phyloP scores from a whole-genome alignment of 1,140 invertebrate species.

The Meloidogyne floridensis region DNA sequence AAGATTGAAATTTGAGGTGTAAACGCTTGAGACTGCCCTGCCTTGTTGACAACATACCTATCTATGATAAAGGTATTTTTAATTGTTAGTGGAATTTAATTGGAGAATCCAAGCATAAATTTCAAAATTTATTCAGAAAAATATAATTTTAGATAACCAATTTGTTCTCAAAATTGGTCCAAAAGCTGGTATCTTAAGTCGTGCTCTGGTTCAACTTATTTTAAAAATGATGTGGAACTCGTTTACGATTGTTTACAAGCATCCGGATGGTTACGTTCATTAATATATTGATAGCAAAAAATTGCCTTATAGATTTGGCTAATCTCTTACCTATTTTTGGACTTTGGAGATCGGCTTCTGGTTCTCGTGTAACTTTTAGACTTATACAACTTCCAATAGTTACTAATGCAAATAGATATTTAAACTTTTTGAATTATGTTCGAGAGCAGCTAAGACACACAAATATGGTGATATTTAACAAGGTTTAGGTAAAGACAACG shows the following conservation, averaged over 20 bases:
- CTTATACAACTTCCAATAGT: conserved; percentile 49
- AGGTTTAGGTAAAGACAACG: neutral
- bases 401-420: conserved; percentile 40
- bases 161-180: conserved; percentile 58
- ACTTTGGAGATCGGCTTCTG: conserved; percentile 36
- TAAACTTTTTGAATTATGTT: conserved; percentile 56
- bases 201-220: conserved; percentile 53
- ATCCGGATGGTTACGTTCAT: conserved; percentile 41
- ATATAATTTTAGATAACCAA: conserved; percentile 37
- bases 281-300: neutral
- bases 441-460: conserved; percentile 54
- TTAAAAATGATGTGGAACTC: conserved; percentile 53
- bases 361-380: conserved; percentile 43
- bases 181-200: conserved; percentile 35
- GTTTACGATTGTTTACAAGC: conserved; percentile 58
- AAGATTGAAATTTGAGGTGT: conserved; percentile 44
- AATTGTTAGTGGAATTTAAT: neutral
- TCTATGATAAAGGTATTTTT: neutral
- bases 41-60: conserved; percentile 34
- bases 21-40: conserved; percentile 62
- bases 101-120: conserved; percentile 5
- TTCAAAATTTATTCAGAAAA: no score
- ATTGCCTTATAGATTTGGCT: conserved; percentile 38
- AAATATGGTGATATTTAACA: conserved; percentile 53
- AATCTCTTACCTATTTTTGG: conserved; percentile 49